Evolutionary conservation across 2,797 vertebrate genomes (phyloP), one percentile per base, ranked within the genome.

Genomic region (Thalassophryne amazonica): DNA sequence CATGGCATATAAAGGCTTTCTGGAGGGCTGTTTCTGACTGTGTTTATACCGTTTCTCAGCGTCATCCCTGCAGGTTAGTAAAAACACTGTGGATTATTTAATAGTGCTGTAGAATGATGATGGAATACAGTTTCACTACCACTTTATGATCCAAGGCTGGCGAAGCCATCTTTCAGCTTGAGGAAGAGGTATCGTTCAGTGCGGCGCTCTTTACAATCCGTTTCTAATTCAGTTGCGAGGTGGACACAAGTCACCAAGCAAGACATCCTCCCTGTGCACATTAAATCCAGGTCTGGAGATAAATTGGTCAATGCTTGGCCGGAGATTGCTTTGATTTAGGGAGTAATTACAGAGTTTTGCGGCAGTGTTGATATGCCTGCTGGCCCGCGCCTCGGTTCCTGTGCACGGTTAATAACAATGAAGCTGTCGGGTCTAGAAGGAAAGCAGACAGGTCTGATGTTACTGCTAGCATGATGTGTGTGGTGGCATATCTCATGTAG

Each of bases 401-500:
- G 45, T 71, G 72, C 67, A 79, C 58, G 64, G 66, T 66, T 77
- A 56, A 73, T 80, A 81, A 80, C 78, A 80, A 84, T 83, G 86
- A 79, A 71, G 65, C 79, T 72, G 82, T 83, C 78, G 75, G 69
- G 63, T 43, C 68, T 70, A 69, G 52, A 65, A 81, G 69, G 68
- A 73, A 28, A 41, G 74, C 66, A 80, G 83, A 73, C 74, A 50
- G 66, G 71, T 80, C 78, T 85, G 82, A 84, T 71, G 78, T 82
- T 83, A 83, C 79, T 51, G 22, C 59, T 75, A 70, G 72, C 72
- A 78, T 80, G 81, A 79, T 76, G 73, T 67, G 77, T 81, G 81
- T 50, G 58, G 68, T 83, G 83, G 79, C 83, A 73, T 76, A 78
- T 84, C 85, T 88, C 80, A 86, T 89, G 82, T 84, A 79, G 86